Percentiles rank a stretch among this genome's conserved stretches.
Conservation (phyloP, 1,140 invertebrate species). For the Thereuonema tuberculata region DNA sequence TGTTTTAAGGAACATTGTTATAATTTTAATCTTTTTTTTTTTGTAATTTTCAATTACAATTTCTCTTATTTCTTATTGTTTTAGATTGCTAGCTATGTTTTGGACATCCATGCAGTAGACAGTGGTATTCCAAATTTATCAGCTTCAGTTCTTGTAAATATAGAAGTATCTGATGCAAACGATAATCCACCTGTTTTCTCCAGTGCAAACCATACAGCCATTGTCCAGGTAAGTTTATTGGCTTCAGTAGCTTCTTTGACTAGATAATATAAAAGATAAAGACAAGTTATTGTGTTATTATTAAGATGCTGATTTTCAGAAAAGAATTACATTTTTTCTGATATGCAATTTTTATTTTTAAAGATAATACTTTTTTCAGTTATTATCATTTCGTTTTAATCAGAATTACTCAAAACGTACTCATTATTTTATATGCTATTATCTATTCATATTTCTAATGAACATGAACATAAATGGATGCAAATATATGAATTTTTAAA, state of each 20-base stretch:
- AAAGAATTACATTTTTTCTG: constrained; percentile 63
- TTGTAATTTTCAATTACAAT: too few species aligned
- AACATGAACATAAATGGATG: too few species aligned
- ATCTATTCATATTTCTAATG: too few species aligned
- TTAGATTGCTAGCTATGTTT: constrained; percentile 49
- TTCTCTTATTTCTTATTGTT: too few species aligned
- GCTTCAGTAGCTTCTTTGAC: neutral
- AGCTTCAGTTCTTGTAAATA: constrained; percentile 54
- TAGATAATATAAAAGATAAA: neutral
- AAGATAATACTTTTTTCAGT: too few species aligned
- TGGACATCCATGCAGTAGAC: constrained; percentile 67
- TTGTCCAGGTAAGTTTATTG: constrained; percentile 17
- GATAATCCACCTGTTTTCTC: constrained; percentile 52
- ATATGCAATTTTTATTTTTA: too few species aligned
- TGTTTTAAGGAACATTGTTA: too few species aligned
- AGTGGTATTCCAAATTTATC: constrained; percentile 58
- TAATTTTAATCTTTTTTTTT: too few species aligned
- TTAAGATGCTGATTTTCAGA: constrained; percentile 51
- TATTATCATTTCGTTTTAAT: too few species aligned
- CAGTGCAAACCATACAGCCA: constrained; percentile 16
- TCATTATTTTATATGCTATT: too few species aligned
- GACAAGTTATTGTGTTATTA: neutral
- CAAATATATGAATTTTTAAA: too few species aligned
- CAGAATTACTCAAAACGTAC: too few species aligned
- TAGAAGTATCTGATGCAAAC: constrained; percentile 74